These are phyloP conservation scores for Hozukius guyotensis DNA, from an alignment of 2,797 vertebrate genomes.

Conservation along the genomic window DNA sequence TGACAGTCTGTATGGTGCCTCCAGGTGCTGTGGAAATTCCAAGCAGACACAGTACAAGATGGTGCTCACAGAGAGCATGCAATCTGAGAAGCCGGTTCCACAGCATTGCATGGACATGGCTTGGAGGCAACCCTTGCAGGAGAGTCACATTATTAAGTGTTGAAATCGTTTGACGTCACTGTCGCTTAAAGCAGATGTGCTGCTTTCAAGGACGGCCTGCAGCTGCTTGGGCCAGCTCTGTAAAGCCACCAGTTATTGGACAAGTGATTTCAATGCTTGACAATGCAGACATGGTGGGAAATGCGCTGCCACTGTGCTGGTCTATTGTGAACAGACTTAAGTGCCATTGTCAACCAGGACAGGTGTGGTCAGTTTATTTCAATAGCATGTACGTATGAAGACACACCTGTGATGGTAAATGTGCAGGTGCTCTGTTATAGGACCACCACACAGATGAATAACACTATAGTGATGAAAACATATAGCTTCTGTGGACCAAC, in stretches of 20 bases:
- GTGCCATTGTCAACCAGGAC: neutral
- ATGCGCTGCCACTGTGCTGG: neutral
- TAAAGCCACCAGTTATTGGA: neutral
- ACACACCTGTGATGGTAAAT: neutral
- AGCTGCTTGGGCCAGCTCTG: neutral
- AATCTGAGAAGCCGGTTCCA: slow-evolving; percentile 11
- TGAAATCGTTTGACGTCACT: neutral
- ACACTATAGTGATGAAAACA: neutral
- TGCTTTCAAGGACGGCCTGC: neutral
- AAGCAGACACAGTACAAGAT: neutral
- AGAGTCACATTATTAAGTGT: neutral
- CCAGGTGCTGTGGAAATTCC: slow-evolving; percentile 12
- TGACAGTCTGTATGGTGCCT: neutral
- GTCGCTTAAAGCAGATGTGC: neutral
- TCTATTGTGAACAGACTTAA: neutral
- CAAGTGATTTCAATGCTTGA: neutral
- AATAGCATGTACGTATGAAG: neutral
- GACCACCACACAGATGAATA: neutral
- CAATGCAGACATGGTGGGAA: neutral
- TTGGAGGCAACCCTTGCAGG: neutral
- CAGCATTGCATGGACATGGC: neutral
- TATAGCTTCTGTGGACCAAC: neutral
- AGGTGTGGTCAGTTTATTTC: neutral
- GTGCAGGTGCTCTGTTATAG: neutral
- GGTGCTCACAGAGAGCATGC: neutral